Evolutionary conservation across 2,888 invertebrate species (phyloP), one percentile per base, ranked within the genome.

Genomic region (Coremacera marginata): DNA sequence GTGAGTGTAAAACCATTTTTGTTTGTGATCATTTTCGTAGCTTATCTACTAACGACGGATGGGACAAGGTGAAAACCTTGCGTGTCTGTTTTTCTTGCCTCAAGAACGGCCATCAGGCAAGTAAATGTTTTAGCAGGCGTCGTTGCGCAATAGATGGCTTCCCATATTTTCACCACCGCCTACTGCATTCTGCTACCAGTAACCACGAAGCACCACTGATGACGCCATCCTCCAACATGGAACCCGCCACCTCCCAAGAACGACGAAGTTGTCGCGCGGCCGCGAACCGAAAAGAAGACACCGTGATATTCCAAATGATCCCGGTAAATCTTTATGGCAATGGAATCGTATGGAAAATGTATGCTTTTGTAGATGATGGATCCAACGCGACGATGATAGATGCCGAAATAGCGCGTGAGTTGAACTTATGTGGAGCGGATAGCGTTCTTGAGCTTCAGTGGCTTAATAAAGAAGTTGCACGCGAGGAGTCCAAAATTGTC

Each of bases 1-100:
- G 70, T 25, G 49, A 70, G 25, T 70, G 70, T n/a, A 27, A 70
- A 16, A 3, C 51, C 0, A 14, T 52, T 34, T n/a, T 22, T 5
- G 22, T 5, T 16, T 60, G 75, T 49, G 16, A 77, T 14, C 9
- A 16, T 9, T 79, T 79, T 60, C 22, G 49, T 44, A 31, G 22
- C 9, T 34, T 70, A 7, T 62, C 63, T 4, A 57, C 60, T 2
- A 62, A 77, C n/a, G 72, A 70, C n/a, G 70, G 70, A 25, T 77
- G 77, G 76, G 34, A 76, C 2, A 63, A 52, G 37, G 31, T 31
- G 31, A 31, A 31, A 31, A 31, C 31, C 31, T 31, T 31, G 31
- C 31, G 31, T 5, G n/a, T n/a, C 31, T 31, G 31, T 31, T 31
- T 31, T 31, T 31, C 31, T 31, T 31, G 31, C 31, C 31, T 31